Evolutionary conservation across 2,888 invertebrate species (phyloP).

Genomic region (Dynastes grantii): DNA sequence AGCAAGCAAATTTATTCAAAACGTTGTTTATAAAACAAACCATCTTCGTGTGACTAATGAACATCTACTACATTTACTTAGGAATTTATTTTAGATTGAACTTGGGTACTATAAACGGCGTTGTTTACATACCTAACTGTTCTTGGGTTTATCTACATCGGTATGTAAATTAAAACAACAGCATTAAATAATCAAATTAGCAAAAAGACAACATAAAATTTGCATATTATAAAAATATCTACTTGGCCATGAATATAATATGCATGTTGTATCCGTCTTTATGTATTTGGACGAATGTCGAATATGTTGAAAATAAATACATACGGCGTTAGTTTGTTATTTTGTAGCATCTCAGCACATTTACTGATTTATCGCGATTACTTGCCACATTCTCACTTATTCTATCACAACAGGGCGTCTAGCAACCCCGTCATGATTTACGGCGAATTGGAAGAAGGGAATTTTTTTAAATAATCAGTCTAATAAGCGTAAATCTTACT

Average conservation of each 20-base stretch:
- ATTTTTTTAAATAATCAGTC: conserved; percentile 22
- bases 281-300: background rate
- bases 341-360: background rate
- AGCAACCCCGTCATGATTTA: conserved; percentile 27
- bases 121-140: conserved; percentile 11
- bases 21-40: too few species aligned
- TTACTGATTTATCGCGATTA: conserved; percentile 21
- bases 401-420: conserved; percentile 19
- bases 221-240: conserved; percentile 19
- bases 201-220: conserved; percentile 13
- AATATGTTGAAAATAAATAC: background rate
- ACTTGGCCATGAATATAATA: too few species aligned
- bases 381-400: background rate
- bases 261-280: background rate
- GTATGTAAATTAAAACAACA: conserved; percentile 12
- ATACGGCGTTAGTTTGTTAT: background rate
- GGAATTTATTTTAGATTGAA: too few species aligned
- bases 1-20: too few species aligned
- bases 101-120: background rate
- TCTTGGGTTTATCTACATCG: background rate
- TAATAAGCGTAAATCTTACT: conserved; percentile 34
- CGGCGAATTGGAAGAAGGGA: background rate
- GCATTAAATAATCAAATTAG: conserved; percentile 8
- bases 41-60: too few species aligned
- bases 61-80: too few species aligned